phyloP scores from a whole-genome alignment of 2,113 vertebrate genomes.

The Marcusenius ussheri region DNA sequence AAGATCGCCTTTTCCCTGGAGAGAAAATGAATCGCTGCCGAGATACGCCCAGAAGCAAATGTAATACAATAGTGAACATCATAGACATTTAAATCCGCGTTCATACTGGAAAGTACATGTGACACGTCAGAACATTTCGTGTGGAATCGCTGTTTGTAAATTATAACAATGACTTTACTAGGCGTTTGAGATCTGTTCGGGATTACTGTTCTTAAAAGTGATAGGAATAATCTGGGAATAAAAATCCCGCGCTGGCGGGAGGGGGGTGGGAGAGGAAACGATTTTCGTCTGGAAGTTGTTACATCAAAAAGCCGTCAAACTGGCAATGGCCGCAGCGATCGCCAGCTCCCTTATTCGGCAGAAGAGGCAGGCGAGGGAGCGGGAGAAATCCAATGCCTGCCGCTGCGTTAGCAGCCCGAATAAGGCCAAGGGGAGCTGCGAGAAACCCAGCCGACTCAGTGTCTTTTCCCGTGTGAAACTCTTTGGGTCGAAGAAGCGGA shows the following conservation, averaged over 20 bases:
- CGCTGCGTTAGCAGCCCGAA: constrained; percentile 91
- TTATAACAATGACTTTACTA: constrained; percentile 13
- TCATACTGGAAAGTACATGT: constrained; percentile 16
- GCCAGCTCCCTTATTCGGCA: constrained; percentile 98
- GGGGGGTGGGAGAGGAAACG: constrained; percentile 29
- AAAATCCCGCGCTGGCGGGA: constrained; percentile 1
- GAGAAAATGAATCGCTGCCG: constrained; percentile 16
- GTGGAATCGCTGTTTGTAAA: constrained; percentile 4
- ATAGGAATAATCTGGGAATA: not conserved
- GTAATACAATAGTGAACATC: not conserved
- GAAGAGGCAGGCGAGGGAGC: constrained; percentile 91
- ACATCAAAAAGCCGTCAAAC: constrained; percentile 43
- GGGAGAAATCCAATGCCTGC: constrained; percentile 88
- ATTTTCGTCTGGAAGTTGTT: constrained; percentile 38
- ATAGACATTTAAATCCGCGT: not conserved
- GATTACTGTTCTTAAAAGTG: constrained; percentile 7
- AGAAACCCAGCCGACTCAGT: constrained; percentile 86
- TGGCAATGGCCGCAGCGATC: constrained; percentile 94
- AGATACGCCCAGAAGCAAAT: constrained; percentile 16
- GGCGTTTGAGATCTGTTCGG: not conserved
- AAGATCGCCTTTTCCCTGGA: constrained; percentile 25
- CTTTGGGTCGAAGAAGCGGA: constrained; percentile 94
- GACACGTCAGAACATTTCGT: not conserved
- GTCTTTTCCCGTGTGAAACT: constrained; percentile 96
- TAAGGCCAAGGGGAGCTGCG: constrained; percentile 85